These are phyloP conservation scores for Melikaiella ostensackeni DNA, from an alignment of 2,888 invertebrate species.

Conservation along the genomic window DNA sequence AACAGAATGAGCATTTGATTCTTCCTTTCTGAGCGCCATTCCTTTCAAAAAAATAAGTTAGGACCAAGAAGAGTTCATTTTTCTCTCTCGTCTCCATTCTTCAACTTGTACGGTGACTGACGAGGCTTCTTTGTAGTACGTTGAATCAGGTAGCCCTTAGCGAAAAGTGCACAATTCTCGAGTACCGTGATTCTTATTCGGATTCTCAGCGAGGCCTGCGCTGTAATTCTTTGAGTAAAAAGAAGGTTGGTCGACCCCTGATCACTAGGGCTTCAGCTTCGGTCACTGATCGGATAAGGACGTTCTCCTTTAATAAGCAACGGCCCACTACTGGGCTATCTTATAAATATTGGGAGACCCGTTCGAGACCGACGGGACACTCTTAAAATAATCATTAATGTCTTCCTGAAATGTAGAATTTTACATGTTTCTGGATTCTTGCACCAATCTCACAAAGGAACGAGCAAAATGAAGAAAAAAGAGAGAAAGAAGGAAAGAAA, in stretches of 20 bases:
- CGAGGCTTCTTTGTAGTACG: conserved; percentile 30
- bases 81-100: conserved; percentile 34
- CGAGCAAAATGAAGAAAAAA: neutral
- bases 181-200: conserved; percentile 43
- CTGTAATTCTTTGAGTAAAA: conserved; percentile 6
- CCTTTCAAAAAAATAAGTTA: neutral
- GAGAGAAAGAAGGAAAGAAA: conserved; percentile 1
- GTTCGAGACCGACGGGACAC: conserved; percentile 2
- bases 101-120: conserved; percentile 23
- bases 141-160: conserved; percentile 38
- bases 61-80: conserved; percentile 27
- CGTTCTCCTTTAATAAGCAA: neutral
- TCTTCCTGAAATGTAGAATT: conserved; percentile 26
- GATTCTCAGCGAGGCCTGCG: conserved; percentile 2
- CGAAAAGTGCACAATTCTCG: conserved; percentile 29
- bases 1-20: neutral
- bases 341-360: conserved; percentile 29
- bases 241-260: neutral
- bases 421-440: conserved; percentile 4
- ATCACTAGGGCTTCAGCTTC: conserved; percentile 1
- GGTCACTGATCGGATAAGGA: conserved; percentile 35
- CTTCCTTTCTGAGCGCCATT: conserved; percentile 3
- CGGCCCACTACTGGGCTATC: conserved; percentile 13
- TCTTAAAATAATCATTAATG: conserved; percentile 3
- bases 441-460: neutral